Evolutionary conservation across 2,113 vertebrate genomes (phyloP), one percentile per base, ranked within the genome.

Genomic region (Chionomys nivalis): DNA sequence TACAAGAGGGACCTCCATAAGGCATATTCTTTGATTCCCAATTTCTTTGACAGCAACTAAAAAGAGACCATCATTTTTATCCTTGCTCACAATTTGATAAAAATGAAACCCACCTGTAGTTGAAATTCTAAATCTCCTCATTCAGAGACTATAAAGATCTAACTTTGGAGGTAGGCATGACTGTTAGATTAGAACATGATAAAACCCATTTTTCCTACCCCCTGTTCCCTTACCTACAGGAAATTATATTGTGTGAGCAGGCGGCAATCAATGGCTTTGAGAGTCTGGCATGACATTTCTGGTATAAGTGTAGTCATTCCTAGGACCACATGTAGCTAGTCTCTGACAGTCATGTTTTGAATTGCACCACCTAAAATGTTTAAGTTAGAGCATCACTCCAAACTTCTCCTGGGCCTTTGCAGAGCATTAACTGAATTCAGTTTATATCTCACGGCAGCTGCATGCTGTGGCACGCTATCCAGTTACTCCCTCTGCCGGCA

Each of bases 41-140:
- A 85, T 52, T 95, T 91, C 70, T 83, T 55, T 85, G 28, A 73
- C 12, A 90, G 33, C 13, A 92, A 68, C 36, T 87, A 76, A 47
- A 91, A 86, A 87, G 16, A 66, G 19, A 89, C n/a, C 42, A 89
- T n/a, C 21, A 85, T 17, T 28, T 75, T 75, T 55, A 85, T 33
- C 77, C 36, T 83, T 91, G 14, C 66, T 90, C 42, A 93, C 81
- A 86, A 88, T 90, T 81, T 85, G 65, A 66, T 94, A 79, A 87
- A 83, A 95, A 75, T 76, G 42, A 87, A 94, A 42, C 44, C 58
- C 52, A 85, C 13, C 61, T 44, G 39, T n/a, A 85, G 42, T 65
- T 26, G 6, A 89, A 95, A 75, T 87, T 86, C 66, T 73, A 75
- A 93, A 93, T 91, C 3, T 93, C n/a, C 44, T 92, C 28, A 82